Percentiles rank a stretch among this genome's conserved stretches.
Evolutionary conservation across 2,797 vertebrate genomes (phyloP).

Genomic region (Chelonia mydas): DNA sequence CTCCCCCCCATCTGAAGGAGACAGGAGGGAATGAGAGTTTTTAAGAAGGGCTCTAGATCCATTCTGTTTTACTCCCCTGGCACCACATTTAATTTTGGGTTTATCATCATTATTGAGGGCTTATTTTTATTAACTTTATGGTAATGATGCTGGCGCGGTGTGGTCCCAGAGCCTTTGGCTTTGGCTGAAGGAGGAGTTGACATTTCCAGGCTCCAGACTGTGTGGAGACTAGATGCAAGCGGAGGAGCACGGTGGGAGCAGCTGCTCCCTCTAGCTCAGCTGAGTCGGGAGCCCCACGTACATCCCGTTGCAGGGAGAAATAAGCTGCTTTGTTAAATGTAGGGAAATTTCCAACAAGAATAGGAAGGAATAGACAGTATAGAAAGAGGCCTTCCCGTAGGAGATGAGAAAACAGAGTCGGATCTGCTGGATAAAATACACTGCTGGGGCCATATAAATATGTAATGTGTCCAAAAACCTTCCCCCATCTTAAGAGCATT

Average conservation of each 20-base stretch:
- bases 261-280: neutral
- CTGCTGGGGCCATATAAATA: neutral
- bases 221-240: neutral
- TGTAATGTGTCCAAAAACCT: neutral
- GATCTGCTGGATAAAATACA: neutral
- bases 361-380: neutral
- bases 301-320: neutral
- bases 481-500: neutral
- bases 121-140: neutral
- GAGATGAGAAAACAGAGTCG: neutral
- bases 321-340: neutral
- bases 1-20: neutral
- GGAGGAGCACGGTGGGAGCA: neutral
- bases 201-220: neutral
- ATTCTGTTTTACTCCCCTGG: neutral
- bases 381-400: neutral
- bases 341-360: neutral
- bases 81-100: neutral
- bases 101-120: neutral
- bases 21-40: neutral
- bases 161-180: neutral
- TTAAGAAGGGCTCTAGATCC: neutral
- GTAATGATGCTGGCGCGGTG: neutral
- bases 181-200: neutral
- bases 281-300: neutral